Percentiles rank a stretch among this genome's conserved stretches.
These are phyloP conservation scores for Sarcophaga variegata DNA, from an alignment of 2,888 invertebrate genomes.

Conservation along the genomic window DNA sequence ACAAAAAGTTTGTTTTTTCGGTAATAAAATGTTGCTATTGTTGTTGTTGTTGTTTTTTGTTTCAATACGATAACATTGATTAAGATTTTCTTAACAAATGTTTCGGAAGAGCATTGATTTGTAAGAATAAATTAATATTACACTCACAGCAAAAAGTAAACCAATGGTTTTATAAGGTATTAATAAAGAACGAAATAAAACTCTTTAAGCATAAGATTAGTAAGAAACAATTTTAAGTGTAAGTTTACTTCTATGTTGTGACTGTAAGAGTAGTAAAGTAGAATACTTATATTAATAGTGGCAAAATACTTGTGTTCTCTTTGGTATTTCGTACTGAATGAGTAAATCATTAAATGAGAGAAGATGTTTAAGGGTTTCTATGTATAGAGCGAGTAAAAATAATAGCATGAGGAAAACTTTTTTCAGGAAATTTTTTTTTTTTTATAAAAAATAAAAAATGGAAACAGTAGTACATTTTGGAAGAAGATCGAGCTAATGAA, in stretches of 20 bases:
- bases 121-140: background rate
- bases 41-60: background rate
- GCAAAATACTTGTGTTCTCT: background rate
- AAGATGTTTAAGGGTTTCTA: too few species aligned
- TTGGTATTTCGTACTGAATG: background rate
- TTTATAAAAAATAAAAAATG: too few species aligned
- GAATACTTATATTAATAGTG: constrained; percentile 2
- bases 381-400: too few species aligned
- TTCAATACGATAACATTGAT: background rate
- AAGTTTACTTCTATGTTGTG: background rate
- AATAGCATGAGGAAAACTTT: too few species aligned
- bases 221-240: background rate
- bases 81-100: constrained; percentile 11
- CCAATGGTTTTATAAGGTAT: background rate
- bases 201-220: too few species aligned
- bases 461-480: too few species aligned
- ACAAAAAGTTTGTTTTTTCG: constrained; percentile 1
- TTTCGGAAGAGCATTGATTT: background rate
- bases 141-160: background rate
- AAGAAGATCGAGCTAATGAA: too few species aligned
- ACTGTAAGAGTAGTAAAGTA: background rate
- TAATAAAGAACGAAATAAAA: background rate
- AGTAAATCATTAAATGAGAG: background rate
- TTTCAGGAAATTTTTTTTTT: too few species aligned
- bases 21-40: constrained; percentile 21